Evolutionary conservation across 2,113 vertebrate species (phyloP).

Genomic region (Andinoacara biseriatus): DNA sequence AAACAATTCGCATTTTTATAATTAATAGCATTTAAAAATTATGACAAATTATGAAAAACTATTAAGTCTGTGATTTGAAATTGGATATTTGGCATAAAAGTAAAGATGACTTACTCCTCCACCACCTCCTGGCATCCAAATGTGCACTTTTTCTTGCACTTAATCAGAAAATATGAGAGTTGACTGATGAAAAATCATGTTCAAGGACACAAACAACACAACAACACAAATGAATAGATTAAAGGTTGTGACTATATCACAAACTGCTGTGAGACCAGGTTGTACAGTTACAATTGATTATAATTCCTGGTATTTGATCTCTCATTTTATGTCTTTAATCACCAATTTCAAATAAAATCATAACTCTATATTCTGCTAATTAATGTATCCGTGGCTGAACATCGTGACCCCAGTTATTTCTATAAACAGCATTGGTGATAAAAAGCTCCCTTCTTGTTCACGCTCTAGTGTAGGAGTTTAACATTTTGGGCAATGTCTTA

Average conservation of each 20-base stretch:
- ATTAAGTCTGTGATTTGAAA: neutral
- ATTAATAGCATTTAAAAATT: neutral
- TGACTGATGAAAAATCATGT: neutral
- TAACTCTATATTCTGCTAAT: neutral
- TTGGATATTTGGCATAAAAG: neutral
- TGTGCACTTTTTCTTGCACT: neutral
- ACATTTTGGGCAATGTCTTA: neutral
- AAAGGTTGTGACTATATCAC: neutral
- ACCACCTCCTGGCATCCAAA: neutral
- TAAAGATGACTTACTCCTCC: neutral
- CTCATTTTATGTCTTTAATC: conserved; percentile 3
- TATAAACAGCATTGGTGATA: neutral
- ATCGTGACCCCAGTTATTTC: neutral
- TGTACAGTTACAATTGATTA: neutral
- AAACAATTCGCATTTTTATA: too few relatives aligned
- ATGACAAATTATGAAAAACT: too few relatives aligned
- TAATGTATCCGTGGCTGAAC: too few relatives aligned
- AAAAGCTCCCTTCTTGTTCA: neutral
- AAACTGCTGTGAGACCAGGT: neutral
- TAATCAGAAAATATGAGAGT: neutral
- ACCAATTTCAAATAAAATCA: neutral
- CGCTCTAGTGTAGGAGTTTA: neutral
- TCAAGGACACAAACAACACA: neutral
- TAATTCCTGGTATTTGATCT: neutral
- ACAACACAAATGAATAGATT: neutral